Base-by-base conservation (phyloP, 2,888 invertebrate species). In the Amiota mariae region DNA sequence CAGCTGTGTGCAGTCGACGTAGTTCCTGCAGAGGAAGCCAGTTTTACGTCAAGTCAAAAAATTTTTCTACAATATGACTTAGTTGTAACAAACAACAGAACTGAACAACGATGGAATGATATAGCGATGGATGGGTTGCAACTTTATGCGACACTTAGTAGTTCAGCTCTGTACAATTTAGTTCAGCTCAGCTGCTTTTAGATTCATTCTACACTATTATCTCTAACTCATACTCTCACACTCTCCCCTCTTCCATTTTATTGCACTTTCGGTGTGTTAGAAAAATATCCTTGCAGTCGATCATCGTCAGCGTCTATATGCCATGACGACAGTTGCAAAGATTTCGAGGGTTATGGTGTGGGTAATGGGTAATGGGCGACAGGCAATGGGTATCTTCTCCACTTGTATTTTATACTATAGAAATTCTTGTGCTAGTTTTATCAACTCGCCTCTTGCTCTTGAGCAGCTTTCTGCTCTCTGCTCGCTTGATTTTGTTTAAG, bases 11-110 rank as follows among this genome's bases (percentile, higher is more conserved):
- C 51, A 49, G 49, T 13, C n/a, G 15, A 18, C 18, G 48, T 36
- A 13, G 20, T 64, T 47, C 46, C 68, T 78, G 78, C 80, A 78
- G 73, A 78, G 80, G 80, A 80, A 80, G 80, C 79, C 79, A 79
- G 80, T 80, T 80, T 68, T 79, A 79, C 77, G 80, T 80, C 79
- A 80, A 80, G 80, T 79, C 78, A 79, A 78, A 76, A 72, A 76
- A 76, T 76, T 79, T 36, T 76, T 68, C 77, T 48, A 66, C 59
- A 36, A 36, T 36, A 36, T 63, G 13, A 24, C 71, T 49, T 47
- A 15, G 56, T 51, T 4, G 59, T 20, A 15, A 59, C 20, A 20
- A 59, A 59, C 59, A 15, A 36, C 36, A 36, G 36, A 36, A 6
- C 36, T 6, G 4, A 36, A 36, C 36, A 36, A 36, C 36, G 36